Evolutionary conservation across 1,140 invertebrate species (phyloP), one percentile per base, ranked within the genome.

Genomic region (Cepaea nemoralis): DNA sequence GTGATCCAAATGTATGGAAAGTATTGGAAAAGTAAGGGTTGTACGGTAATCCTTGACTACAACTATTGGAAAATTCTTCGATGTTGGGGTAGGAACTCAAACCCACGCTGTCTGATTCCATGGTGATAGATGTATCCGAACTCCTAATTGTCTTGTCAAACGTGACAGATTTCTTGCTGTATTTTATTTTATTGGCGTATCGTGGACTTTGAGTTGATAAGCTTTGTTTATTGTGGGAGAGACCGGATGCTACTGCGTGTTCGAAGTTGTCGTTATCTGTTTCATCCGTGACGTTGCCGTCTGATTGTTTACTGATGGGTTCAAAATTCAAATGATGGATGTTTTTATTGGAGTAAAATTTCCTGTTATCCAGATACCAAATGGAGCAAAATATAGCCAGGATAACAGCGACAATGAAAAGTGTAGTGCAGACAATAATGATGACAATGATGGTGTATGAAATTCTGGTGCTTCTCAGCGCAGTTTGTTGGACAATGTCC

Each of bases 361-460:
- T 77, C 22, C 33, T 33, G 10, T 55, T 77, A 69, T 90, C 89
- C 12, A 88, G 75, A 39, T 85, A 83, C 33, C 84, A 70, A n/a
- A 90, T 84, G 55, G 88, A 83, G 27, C 83, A 86, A 27, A 90
- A 87, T 6, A 85, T 86, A 3, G 81, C 70, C 10, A 90, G 80
- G 6, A 90, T 87, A 10, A 84, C 83, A 22, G 87, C 82, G n/a
- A 88, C 87, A 12, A 90, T 79, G 2, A 87, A 75, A 0, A 88
- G 80, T 10, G 89, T 90, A 16, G 88, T 84, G 19, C 85, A 86
- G 8, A 88, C 85, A 35, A 90, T 84, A 35, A 86, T 82, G 14
- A 87, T 86, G 31, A 90, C 88, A 27, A 89, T 87, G 75, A 88
- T 87, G 31, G 33, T 81, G 78, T 84, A 59, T 14, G 67, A 80